A percentile compares a stretch with the other conserved stretches of the same genome.
phyloP scores from a whole-genome alignment of 2,113 vertebrate genomes.

The Rhinichthys klamathensis region DNA sequence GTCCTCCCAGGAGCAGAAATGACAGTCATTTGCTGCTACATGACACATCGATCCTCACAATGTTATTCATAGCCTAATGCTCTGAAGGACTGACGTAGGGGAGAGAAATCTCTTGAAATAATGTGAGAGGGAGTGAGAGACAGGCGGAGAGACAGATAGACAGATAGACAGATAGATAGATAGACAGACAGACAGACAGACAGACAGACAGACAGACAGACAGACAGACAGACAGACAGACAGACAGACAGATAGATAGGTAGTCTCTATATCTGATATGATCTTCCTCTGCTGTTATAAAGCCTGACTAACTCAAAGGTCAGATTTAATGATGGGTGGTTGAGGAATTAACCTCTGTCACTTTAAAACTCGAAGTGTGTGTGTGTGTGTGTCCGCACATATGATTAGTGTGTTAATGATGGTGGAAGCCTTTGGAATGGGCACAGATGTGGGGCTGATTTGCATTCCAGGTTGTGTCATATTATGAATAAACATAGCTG shows the following conservation, averaged over 20 bases:
- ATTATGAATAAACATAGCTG: constrained; percentile 51
- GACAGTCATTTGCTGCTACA: constrained; percentile 53
- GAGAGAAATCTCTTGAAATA: constrained; percentile 31
- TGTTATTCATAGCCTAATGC: constrained; percentile 50
- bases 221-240: neutral
- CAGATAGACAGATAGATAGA: neutral
- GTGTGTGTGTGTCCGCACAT: neutral
- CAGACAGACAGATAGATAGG: neutral
- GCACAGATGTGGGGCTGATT: constrained; percentile 12
- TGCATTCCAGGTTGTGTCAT: constrained; percentile 27
- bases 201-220: neutral
- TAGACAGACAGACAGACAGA: neutral
- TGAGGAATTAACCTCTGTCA: constrained; percentile 31
- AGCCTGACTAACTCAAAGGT: constrained; percentile 15
- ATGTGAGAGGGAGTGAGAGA: constrained; percentile 33
- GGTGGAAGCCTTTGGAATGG: neutral
- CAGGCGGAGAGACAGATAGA: constrained; percentile 6
- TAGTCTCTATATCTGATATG: neutral
- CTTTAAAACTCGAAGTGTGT: constrained; percentile 15
- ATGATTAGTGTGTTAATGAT: constrained; percentile 29
- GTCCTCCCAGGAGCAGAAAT: constrained; percentile 46
- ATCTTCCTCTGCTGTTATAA: neutral
- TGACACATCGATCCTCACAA: constrained; percentile 51
- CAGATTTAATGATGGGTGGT: constrained; percentile 31
- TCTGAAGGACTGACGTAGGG: constrained; percentile 36